Percentiles rank a stretch among this genome's conserved stretches.
Evolutionary conservation across 2,113 vertebrate genomes (phyloP).

Genomic region (Takifugu flavidus): DNA sequence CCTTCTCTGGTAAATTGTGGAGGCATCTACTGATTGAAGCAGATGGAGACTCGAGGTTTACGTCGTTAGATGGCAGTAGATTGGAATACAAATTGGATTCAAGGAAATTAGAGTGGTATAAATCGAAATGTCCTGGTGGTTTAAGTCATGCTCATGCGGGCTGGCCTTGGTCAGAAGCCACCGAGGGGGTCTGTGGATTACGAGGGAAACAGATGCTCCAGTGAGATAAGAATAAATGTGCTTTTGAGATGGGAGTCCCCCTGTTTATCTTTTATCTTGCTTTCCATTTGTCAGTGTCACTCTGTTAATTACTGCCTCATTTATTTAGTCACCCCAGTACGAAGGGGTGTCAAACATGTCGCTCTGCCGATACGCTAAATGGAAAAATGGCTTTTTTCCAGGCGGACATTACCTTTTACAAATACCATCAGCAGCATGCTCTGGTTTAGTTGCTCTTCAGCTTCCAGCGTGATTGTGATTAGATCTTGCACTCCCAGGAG

Average conservation of each 20-base stretch:
- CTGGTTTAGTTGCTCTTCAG: slow-evolving; percentile 12
- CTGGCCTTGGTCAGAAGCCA: slow-evolving; percentile 69
- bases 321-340: slow-evolving; percentile 86
- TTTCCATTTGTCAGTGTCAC: slow-evolving; percentile 95
- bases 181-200: slow-evolving; percentile 83
- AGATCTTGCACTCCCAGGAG: slow-evolving; percentile 40
- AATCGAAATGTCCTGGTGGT: slow-evolving; percentile 92
- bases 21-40: slow-evolving; percentile 92
- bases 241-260: slow-evolving; percentile 82
- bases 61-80: slow-evolving; percentile 97
- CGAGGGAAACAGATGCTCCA: slow-evolving; percentile 93
- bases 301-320: slow-evolving; percentile 94
- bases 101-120: slow-evolving; percentile 98
- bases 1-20: slow-evolving; percentile 73
- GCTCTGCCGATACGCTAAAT: slow-evolving; percentile 63
- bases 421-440: not conserved
- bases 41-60: slow-evolving; percentile 97
- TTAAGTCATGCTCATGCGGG: slow-evolving; percentile 54
- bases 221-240: slow-evolving; percentile 94
- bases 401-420: slow-evolving; percentile 45
- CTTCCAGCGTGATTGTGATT: slow-evolving; percentile 35
- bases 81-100: slow-evolving; percentile 99
- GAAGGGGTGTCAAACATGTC: slow-evolving; percentile 77
- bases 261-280: slow-evolving; percentile 87
- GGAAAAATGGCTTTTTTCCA: slow-evolving; percentile 73